Evolutionary conservation across 2,797 vertebrate genomes (phyloP), one percentile per base, ranked within the genome.

Genomic region (Cirrhinus mrigala): DNA sequence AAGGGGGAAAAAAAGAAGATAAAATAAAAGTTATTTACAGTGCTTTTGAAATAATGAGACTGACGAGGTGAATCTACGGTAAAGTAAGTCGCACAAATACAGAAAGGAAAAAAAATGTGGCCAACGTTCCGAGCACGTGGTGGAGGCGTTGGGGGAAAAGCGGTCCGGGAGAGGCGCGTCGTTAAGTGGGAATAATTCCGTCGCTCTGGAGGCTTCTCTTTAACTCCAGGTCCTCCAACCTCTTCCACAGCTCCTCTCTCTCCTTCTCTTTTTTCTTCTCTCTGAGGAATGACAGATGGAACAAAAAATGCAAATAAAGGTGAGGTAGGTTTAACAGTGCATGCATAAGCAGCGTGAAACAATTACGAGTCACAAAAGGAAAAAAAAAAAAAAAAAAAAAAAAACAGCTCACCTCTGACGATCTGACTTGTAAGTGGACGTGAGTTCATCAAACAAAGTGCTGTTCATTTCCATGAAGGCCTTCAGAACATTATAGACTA

Each of bases 391-490:
- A 8, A 20, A 33, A 50, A 48, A 27, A 22, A 48, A 8, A 20
- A 33, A 50, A 48, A 40, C 52, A 54, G 33, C 92, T 98, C 96
- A 99, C 98, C 97, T 97, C 96, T 99, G 98, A 94, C 98, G 98
- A 95, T 99, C 98, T 93, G 98, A 99, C 96, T 99, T 99, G 97
- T 99, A 99, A 91, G 97, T 98, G 94, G 98, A 97, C 92, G 98
- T 99, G 94, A 99, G 97, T 92, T 99, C 98, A 50, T 99, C 98
- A 89, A 99, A 99, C 96, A 99, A 97, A 93, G 97, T 96, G 94
- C 97, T 98, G 96, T 99, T 99, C 98, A 99, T 99, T 93, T 99
- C 98, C 98, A 99, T 99, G 92, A 99, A 99, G 73, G 98, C 97
- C 94, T 99, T 99, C 94, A 99, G 96, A 82, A 99, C 98, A 60